phyloP scores from a whole-genome alignment of 2,113 vertebrate genomes.

The Sardina pilchardus region DNA sequence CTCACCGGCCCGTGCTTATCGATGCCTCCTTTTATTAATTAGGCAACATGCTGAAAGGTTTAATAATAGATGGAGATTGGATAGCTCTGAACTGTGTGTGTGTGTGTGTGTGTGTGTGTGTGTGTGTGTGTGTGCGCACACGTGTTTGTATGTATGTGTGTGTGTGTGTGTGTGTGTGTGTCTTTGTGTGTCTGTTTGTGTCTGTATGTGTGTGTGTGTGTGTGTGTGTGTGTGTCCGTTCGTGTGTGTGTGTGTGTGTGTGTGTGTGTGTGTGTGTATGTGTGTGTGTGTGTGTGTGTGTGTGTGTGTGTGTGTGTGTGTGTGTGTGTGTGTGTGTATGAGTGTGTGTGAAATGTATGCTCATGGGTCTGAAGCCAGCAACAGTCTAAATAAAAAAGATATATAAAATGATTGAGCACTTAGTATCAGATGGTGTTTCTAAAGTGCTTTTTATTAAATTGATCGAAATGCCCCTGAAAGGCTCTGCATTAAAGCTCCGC shows the following conservation, averaged over 20 bases:
- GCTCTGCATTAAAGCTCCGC: no score
- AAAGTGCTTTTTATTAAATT: background rate
- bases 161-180: background rate
- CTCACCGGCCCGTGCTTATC: background rate
- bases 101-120: conserved; percentile 35
- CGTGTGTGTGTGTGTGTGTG: conserved; percentile 34
- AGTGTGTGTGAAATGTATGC: background rate
- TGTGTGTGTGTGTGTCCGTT: background rate
- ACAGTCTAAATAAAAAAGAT: background rate
- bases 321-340: background rate
- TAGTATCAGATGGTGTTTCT: background rate
- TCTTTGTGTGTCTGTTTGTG: no score
- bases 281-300: background rate
- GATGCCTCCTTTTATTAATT: background rate
- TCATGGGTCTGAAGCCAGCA: background rate
- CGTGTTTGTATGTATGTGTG: background rate
- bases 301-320: no score
- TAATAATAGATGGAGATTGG: background rate
- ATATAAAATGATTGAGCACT: background rate
- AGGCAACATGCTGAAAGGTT: background rate
- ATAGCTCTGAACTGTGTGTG: conserved; percentile 28
- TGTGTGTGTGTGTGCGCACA: background rate
- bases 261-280: conserved; percentile 6
- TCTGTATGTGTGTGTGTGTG: background rate
- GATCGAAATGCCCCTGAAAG: no score